Conservation (phyloP, 2,888 invertebrate species). For the Oscheius myriophilus region DNA sequence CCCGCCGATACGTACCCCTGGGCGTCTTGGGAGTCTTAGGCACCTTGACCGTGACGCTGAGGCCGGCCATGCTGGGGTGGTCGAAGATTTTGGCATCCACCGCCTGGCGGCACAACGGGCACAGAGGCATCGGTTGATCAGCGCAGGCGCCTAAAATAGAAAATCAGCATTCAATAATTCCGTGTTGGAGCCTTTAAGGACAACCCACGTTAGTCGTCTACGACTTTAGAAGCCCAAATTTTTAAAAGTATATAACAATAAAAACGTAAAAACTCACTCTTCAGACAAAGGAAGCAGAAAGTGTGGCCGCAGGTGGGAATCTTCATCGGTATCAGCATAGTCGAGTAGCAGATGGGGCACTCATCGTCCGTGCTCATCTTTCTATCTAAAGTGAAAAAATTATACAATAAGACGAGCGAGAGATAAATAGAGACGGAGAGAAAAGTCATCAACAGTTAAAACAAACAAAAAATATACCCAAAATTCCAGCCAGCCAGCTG, state of each 20-base stretch:
- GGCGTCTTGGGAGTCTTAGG: too few relatives aligned
- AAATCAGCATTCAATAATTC: too few relatives aligned
- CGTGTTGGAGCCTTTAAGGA: background rate
- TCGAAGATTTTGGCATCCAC: slow-evolving; percentile 39
- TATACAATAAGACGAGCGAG: too few relatives aligned
- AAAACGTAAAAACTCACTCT: slow-evolving; percentile 38
- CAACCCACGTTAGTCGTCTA: background rate
- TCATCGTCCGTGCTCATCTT: too few relatives aligned
- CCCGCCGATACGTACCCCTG: background rate
- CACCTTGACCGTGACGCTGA: slow-evolving; percentile 6
- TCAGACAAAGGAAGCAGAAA: slow-evolving; percentile 59
- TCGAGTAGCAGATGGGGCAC: slow-evolving; percentile 53
- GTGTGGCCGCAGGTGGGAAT: slow-evolving; percentile 52
- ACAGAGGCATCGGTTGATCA: slow-evolving; percentile 19
- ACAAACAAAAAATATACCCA: too few relatives aligned
- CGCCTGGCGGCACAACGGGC: slow-evolving; percentile 52
- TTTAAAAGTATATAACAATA: background rate
- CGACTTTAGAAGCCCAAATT: too few relatives aligned
- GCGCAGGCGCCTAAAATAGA: slow-evolving; percentile 13
- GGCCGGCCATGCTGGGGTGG: slow-evolving; percentile 27
- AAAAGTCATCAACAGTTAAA: too few relatives aligned
- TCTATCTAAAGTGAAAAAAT: too few relatives aligned
- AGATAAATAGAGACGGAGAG: too few relatives aligned
- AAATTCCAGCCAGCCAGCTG: too few relatives aligned
- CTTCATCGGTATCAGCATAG: slow-evolving; percentile 42